Conservation (phyloP, 23 tunicate genomes). For the Aplidium turbinatum region DNA sequence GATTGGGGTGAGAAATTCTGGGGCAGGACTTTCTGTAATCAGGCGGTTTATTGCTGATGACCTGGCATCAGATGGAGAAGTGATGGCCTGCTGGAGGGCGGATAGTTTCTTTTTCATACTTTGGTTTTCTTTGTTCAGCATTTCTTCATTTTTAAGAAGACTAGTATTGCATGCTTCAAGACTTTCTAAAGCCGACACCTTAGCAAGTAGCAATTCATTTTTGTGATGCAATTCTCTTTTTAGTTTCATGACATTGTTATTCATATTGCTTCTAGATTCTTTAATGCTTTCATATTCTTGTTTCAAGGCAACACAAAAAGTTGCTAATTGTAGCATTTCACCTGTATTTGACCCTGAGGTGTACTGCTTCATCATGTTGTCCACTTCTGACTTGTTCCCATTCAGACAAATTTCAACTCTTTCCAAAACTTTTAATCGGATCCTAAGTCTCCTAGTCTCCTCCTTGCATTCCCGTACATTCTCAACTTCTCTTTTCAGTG, state of each 20-base stretch:
- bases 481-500: slow-evolving; percentile 39
- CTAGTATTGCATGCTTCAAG: slow-evolving; percentile 18
- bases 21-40: slow-evolving; percentile 90
- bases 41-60: slow-evolving; percentile 76
- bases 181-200: slow-evolving; percentile 17
- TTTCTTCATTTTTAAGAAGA: slow-evolving; percentile 46
- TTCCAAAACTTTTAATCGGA: slow-evolving; percentile 42
- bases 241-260: slow-evolving; percentile 49
- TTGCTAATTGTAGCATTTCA: slow-evolving; percentile 42
- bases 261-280: slow-evolving; percentile 33
- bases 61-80: slow-evolving; percentile 78
- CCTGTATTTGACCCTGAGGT: slow-evolving; percentile 5
- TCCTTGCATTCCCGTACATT: slow-evolving; percentile 33
- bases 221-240: slow-evolving; percentile 43
- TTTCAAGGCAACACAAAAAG: slow-evolving; percentile 79
- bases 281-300: slow-evolving; percentile 83
- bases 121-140: slow-evolving; percentile 47
- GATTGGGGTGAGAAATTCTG: slow-evolving; percentile 66
- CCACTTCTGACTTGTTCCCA: slow-evolving; percentile 65
- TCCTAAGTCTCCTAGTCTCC: slow-evolving; percentile 35
- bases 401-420: slow-evolving; percentile 62
- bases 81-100: slow-evolving; percentile 63
- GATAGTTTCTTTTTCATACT: slow-evolving; percentile 61
- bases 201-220: slow-evolving; percentile 19
- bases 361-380: slow-evolving; percentile 67